These are phyloP conservation scores for Crematogaster levior DNA, from an alignment of 2,888 invertebrate genomes.

Conservation along the genomic window DNA sequence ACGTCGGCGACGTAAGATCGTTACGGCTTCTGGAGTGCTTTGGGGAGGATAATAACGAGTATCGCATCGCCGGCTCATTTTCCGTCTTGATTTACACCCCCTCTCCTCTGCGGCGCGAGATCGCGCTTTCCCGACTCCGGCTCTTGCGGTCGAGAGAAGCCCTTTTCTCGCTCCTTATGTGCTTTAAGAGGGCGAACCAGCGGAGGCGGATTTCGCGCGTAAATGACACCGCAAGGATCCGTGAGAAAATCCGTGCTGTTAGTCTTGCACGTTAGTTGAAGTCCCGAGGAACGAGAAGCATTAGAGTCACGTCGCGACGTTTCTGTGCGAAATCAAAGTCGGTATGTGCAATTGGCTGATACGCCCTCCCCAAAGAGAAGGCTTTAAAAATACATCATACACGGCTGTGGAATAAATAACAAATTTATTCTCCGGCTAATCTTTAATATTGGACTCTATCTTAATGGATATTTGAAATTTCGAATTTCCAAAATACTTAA, in stretches of 20 bases:
- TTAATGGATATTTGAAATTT: neutral
- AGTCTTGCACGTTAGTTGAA: conserved; percentile 10
- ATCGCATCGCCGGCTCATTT: conserved; percentile 55
- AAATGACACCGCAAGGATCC: conserved; percentile 57
- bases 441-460: neutral
- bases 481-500: neutral
- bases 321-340: conserved; percentile 31
- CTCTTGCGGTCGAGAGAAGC: conserved; percentile 44
- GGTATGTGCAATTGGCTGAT: conserved; percentile 15
- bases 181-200: conserved; percentile 19
- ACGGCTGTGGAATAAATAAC: neutral
- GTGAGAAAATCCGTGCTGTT: conserved; percentile 54
- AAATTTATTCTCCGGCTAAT: neutral
- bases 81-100: conserved; percentile 52
- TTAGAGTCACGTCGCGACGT: conserved; percentile 43
- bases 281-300: conserved; percentile 8
- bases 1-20: conserved; percentile 51
- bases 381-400: neutral
- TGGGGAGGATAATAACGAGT: conserved; percentile 49
- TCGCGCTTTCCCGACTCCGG: conserved; percentile 44
- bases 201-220: conserved; percentile 43
- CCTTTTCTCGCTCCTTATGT: conserved; percentile 41
- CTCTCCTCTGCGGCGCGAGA: conserved; percentile 20
- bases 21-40: conserved; percentile 46
- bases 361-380: neutral